Evolutionary conservation across 2,113 vertebrate species (phyloP).

Genomic region (Amphilophus citrinellus): DNA sequence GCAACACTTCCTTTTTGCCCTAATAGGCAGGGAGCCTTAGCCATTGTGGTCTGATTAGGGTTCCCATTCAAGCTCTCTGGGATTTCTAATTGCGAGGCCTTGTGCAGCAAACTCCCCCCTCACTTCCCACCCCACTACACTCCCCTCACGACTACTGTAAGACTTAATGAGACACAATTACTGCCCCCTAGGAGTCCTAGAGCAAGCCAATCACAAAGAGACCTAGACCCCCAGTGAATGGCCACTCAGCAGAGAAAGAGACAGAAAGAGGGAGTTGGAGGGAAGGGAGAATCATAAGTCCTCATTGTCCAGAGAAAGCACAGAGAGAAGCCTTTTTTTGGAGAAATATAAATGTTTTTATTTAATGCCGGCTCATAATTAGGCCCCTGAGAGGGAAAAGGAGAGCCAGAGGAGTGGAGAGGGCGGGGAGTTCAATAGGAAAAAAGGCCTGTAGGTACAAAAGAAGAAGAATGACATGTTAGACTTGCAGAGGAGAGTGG

Average conservation of each 20-base stretch:
- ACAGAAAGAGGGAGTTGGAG: conserved; percentile 55
- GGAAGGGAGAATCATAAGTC: conserved; percentile 62
- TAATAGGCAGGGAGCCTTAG: conserved; percentile 87
- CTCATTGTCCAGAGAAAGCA: conserved; percentile 81
- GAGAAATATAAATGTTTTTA: conserved; percentile 88
- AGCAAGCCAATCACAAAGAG: conserved; percentile 78
- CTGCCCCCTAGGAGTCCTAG: conserved; percentile 85
- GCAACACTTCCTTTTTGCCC: conserved; percentile 90
- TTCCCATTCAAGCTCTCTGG: conserved; percentile 89
- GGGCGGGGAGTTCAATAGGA: conserved; percentile 58
- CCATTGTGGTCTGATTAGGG: conserved; percentile 93
- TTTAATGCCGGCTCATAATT: conserved; percentile 91
- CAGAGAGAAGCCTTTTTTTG: conserved; percentile 68
- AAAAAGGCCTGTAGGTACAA: conserved; percentile 67
- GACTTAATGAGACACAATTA: conserved; percentile 97
- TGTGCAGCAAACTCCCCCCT: conserved; percentile 84
- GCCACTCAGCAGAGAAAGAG: conserved; percentile 70
- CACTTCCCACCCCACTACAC: conserved; percentile 68
- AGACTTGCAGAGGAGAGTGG: conserved; percentile 63
- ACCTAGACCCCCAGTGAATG: conserved; percentile 66
- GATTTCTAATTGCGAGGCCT: conserved; percentile 90
- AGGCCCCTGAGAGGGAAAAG: conserved; percentile 74
- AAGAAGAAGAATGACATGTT: conserved; percentile 69
- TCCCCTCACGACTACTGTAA: conserved; percentile 86
- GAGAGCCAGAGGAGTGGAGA: conserved; percentile 63